Conservation (phyloP, 1,140 invertebrate genomes). For the Drosophila kikkawai region DNA sequence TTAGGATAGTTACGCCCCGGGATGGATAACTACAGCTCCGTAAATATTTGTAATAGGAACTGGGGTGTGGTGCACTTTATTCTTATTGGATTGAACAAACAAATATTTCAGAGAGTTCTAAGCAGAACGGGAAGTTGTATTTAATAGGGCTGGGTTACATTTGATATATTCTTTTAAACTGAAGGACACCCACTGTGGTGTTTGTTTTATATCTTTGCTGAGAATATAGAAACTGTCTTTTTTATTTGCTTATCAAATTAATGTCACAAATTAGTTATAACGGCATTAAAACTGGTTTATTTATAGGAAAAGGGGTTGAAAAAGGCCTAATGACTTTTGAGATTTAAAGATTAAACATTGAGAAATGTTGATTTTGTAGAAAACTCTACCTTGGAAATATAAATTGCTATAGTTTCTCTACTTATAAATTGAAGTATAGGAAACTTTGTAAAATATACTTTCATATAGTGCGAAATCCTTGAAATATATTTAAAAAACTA, state of each 20-base stretch:
- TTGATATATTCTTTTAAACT: background rate
- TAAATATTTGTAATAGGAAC: constrained; percentile 23
- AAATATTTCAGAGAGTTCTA: background rate
- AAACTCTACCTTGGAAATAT: background rate
- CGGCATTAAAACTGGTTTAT: background rate
- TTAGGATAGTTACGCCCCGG: constrained; percentile 37
- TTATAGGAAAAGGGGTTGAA: background rate
- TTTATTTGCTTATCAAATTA: background rate
- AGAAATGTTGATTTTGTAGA: background rate
- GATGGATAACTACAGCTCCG: background rate
- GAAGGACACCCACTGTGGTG: too few relatives aligned
- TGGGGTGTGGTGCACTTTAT: background rate
- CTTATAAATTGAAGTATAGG: too few relatives aligned
- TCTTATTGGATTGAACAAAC: background rate
- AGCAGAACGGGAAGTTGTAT: background rate
- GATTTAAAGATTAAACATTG: background rate
- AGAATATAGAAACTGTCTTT: background rate
- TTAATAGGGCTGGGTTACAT: background rate
- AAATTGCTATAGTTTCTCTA: background rate
- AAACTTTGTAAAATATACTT: background rate
- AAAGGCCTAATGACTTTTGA: background rate
- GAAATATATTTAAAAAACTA: background rate
- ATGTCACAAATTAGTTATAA: background rate
- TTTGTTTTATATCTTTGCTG: background rate
- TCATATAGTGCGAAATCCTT: too few relatives aligned